A percentile compares a stretch with the other conserved stretches of the same genome.
Conservation (phyloP, 2,888 invertebrate species). For the Troides helena region DNA sequence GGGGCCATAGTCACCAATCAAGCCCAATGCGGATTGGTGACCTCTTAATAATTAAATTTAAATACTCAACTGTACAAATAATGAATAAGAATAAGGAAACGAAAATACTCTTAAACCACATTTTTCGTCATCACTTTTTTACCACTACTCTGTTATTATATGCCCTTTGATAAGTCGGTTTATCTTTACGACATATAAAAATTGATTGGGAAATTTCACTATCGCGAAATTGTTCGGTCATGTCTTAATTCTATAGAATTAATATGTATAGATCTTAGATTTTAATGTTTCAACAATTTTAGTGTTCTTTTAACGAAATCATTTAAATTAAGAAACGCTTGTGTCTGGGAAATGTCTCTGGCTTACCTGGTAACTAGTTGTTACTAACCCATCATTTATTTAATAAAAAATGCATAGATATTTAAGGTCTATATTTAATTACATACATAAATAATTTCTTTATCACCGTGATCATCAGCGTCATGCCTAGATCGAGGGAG, state of each 20-base stretch:
- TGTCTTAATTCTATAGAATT: neutral
- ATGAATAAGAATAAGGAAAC: slow-evolving; percentile 10
- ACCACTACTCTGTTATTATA: neutral
- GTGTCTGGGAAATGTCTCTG: neutral
- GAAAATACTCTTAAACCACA: slow-evolving; percentile 9
- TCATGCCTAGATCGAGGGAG: too few relatives aligned
- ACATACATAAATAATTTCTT: too few relatives aligned
- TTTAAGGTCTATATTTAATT: too few relatives aligned
- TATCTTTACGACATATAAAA: neutral
- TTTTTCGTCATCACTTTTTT: slow-evolving; percentile 14
- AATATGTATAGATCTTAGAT: neutral
- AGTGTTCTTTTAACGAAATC: neutral
- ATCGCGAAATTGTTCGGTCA: neutral
- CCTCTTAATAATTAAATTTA: neutral
- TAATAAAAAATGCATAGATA: too few relatives aligned
- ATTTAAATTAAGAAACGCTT: neutral
- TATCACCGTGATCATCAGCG: too few relatives aligned
- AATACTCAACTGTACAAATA: slow-evolving; percentile 12
- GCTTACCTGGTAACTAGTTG: too few relatives aligned
- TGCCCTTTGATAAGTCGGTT: neutral
- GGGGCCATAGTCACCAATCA: too few relatives aligned
- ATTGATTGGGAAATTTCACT: slow-evolving; percentile 5
- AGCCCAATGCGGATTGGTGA: neutral
- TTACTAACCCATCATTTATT: too few relatives aligned
- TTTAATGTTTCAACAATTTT: neutral